Conservation (phyloP, 1,140 invertebrate species). For the Drepana arcuata region DNA sequence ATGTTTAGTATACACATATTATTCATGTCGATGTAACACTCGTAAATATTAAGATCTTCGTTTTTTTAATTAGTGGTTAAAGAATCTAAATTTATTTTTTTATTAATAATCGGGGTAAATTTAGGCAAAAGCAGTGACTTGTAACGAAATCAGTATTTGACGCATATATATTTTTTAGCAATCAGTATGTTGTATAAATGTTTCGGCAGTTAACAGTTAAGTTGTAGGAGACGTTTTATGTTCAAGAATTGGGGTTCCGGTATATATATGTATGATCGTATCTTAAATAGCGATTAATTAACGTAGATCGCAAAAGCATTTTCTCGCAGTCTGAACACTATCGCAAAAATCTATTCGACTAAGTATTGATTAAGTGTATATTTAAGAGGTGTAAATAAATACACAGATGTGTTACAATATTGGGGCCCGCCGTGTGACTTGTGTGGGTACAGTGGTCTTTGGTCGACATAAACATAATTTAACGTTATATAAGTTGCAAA, state of each 20-base stretch:
- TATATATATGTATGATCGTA: too few species aligned
- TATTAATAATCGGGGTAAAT: conserved; percentile 8
- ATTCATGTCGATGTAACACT: too few species aligned
- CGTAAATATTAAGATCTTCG: conserved; percentile 1
- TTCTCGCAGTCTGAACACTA: conserved; percentile 47
- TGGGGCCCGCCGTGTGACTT: too few species aligned
- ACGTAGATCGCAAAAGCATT: conserved; percentile 41
- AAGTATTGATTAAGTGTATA: conserved; percentile 49
- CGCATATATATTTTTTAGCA: neutral
- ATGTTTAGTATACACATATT: too few species aligned
- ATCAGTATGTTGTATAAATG: conserved; percentile 2
- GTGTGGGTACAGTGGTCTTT: conserved; percentile 3
- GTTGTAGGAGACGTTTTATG: too few species aligned
- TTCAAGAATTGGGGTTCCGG: too few species aligned
- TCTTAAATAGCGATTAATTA: too few species aligned
- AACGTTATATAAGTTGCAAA: too few species aligned
- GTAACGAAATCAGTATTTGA: neutral
- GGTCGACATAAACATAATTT: conserved; percentile 5
- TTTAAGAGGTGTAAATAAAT: conserved; percentile 60
- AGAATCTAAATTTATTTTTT: conserved; percentile 12
- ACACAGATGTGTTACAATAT: conserved; percentile 49
- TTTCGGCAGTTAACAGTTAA: neutral
- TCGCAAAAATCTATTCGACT: conserved; percentile 42
- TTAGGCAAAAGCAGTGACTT: too few species aligned
- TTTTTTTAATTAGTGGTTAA: conserved; percentile 8